Evolutionary conservation across 2,797 vertebrate genomes (phyloP).

Genomic region (Heliangelus exortis): DNA sequence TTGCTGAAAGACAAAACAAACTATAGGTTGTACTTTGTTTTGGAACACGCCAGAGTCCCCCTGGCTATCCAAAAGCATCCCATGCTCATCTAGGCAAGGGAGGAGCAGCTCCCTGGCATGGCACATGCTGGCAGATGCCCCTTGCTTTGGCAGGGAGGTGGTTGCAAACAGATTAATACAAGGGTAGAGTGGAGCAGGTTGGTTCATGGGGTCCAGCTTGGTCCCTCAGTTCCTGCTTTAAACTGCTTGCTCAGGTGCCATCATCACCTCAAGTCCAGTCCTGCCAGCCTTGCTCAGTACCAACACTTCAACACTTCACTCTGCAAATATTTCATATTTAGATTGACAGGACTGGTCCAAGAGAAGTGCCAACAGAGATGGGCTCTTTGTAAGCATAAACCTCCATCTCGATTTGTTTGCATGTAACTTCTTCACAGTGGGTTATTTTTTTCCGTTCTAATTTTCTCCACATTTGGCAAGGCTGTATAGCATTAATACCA

Average conservation of each 20-base stretch:
- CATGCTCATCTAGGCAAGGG: background rate
- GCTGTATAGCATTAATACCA: conserved; percentile 15
- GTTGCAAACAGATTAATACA: background rate
- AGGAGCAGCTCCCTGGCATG: background rate
- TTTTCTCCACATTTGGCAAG: background rate
- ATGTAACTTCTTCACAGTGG: background rate
- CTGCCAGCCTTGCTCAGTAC: conserved; percentile 49
- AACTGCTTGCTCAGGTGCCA: background rate
- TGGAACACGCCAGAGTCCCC: conserved; percentile 10
- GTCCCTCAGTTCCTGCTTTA: background rate
- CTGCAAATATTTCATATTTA: conserved; percentile 50
- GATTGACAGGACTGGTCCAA: conserved; percentile 43
- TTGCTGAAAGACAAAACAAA: conserved; percentile 53
- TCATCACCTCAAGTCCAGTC: background rate
- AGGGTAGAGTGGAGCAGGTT: background rate
- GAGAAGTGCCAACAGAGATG: conserved; percentile 23
- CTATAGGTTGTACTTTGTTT: background rate
- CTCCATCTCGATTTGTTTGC: background rate
- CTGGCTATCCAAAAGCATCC: background rate
- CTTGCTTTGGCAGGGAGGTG: background rate
- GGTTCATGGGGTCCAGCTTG: background rate
- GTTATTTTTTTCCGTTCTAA: conserved; percentile 12
- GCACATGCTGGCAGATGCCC: fast-evolving
- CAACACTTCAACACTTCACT: conserved; percentile 54
- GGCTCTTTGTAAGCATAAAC: conserved; percentile 37